Evolutionary conservation across 1,140 invertebrate species (phyloP).

Genomic region (Drosophila virilis): DNA sequence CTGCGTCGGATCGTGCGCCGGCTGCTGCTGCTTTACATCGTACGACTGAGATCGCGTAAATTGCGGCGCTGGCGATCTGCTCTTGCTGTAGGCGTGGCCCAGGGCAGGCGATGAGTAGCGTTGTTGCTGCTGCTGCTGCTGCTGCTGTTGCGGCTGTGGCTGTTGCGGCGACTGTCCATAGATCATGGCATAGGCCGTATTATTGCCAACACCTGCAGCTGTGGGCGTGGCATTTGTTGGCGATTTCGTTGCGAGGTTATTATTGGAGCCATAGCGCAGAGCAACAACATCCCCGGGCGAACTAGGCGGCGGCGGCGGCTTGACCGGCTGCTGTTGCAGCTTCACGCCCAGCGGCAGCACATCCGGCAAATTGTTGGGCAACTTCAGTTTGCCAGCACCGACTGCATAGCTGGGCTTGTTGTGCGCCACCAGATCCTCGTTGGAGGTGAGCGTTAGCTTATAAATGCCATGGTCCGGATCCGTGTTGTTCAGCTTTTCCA

Average conservation of each 20-base stretch:
- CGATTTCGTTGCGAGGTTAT: slow-evolving; percentile 68
- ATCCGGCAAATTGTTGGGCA: slow-evolving; percentile 85
- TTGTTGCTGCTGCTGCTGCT: slow-evolving; percentile 42
- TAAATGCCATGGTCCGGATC: slow-evolving; percentile 90
- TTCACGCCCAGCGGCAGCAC: slow-evolving; percentile 85
- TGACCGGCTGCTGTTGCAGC: slow-evolving; percentile 73
- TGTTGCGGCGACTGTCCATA: slow-evolving; percentile 40
- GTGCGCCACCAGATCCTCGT: slow-evolving; percentile 85
- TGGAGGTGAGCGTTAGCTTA: slow-evolving; percentile 90
- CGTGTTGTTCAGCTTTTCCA: slow-evolving; percentile 86
- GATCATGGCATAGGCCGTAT: slow-evolving; percentile 56
- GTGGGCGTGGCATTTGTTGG: slow-evolving; percentile 52
- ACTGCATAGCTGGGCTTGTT: slow-evolving; percentile 69
- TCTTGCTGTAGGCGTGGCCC: slow-evolving; percentile 49
- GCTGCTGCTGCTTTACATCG: slow-evolving; percentile 55
- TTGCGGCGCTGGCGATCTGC: slow-evolving; percentile 51
- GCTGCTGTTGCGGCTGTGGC: slow-evolving; percentile 23
- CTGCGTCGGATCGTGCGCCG: slow-evolving; percentile 51
- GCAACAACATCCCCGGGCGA: slow-evolving; percentile 58
- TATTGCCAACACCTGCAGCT: slow-evolving; percentile 15
- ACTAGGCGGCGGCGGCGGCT: slow-evolving; percentile 51
- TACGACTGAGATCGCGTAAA: slow-evolving; percentile 81
- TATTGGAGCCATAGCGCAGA: slow-evolving; percentile 80
- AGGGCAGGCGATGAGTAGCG: slow-evolving; percentile 74
- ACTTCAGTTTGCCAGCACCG: slow-evolving; percentile 59